Conservation (phyloP, 2,113 vertebrate genomes). For the Origma solitaria region DNA sequence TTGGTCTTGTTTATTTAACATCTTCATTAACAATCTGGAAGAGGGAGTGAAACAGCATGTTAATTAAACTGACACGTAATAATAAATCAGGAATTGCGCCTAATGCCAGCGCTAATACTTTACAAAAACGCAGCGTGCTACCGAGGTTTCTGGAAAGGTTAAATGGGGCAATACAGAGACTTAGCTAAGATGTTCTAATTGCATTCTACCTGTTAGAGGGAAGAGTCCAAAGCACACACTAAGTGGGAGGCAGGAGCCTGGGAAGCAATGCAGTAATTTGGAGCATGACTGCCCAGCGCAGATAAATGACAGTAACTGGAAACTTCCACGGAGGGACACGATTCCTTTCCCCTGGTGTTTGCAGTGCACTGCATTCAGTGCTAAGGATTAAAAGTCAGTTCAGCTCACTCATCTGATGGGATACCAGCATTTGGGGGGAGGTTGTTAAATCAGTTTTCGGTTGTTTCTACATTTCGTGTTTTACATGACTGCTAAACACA, state of each 20-base stretch:
- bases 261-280: background rate
- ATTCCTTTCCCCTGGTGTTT: background rate
- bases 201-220: background rate
- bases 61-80: slow-evolving; percentile 69
- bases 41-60: slow-evolving; percentile 62
- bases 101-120: slow-evolving; percentile 32
- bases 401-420: background rate
- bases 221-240: background rate
- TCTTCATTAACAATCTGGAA: slow-evolving; percentile 70
- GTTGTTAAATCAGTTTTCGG: background rate
- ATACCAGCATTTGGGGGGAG: background rate
- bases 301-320: background rate
- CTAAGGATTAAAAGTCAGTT: background rate
- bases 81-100: slow-evolving; percentile 55
- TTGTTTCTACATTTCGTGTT: background rate
- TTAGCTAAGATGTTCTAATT: background rate
- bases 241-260: background rate
- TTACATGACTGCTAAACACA: background rate
- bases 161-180: background rate
- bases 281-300: background rate
- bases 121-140: background rate
- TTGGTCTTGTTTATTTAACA: slow-evolving; percentile 66
- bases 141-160: background rate
- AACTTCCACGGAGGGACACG: background rate
- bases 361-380: background rate